Evolutionary conservation across 2,797 vertebrate species (phyloP).

Genomic region (Loriculus beryllinus): DNA sequence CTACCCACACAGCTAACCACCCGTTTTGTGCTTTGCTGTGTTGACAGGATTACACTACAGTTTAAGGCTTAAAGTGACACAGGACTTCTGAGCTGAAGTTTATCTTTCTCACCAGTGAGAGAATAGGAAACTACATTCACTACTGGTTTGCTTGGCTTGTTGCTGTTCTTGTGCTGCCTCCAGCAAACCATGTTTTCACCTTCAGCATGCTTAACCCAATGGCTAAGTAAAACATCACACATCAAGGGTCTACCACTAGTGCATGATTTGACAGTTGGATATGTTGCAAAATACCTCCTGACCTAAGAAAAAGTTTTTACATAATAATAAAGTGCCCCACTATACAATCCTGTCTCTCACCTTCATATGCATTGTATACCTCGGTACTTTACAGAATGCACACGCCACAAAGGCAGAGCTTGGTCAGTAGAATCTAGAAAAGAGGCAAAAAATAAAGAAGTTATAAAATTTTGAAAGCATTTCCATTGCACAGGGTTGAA

Average conservation of each 20-base stretch:
- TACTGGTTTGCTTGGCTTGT: background rate
- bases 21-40: background rate
- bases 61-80: background rate
- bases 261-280: background rate
- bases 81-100: background rate
- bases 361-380: background rate
- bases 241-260: background rate
- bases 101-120: background rate
- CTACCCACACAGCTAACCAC: rapidly evolving
- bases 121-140: background rate
- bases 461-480: background rate
- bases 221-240: background rate
- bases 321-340: background rate
- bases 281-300: background rate
- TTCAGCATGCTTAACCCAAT: background rate
- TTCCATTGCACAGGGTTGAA: background rate
- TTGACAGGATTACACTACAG: background rate
- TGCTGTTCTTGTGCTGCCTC: background rate
- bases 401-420: background rate
- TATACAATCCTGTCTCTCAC: background rate
- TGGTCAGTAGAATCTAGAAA: background rate
- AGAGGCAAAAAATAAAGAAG: background rate
- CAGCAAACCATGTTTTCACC: slow-evolving; percentile 15
- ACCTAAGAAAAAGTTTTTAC: background rate
- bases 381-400: background rate